phyloP scores from a whole-genome alignment of 2,797 vertebrate genomes.

The Sitta carolinensis region DNA sequence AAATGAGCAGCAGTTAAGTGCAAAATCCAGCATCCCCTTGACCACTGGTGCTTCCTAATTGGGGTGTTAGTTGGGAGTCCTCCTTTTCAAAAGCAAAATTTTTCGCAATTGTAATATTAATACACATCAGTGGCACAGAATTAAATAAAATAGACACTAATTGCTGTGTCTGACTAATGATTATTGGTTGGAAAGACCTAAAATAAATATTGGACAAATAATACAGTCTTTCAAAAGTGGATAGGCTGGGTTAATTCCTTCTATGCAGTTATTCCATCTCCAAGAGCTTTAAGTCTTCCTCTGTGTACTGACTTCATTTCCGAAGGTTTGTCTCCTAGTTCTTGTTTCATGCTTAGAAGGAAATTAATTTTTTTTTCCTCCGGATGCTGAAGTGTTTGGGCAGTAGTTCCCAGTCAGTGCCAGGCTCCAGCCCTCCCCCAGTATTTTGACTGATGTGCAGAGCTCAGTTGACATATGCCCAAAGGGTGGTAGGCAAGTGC shows the following conservation, averaged over 20 bases:
- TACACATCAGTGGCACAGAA: conserved; percentile 4
- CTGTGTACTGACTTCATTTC: conserved; percentile 25
- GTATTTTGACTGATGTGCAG: background rate
- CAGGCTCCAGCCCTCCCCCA: background rate
- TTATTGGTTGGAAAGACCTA: conserved; percentile 28
- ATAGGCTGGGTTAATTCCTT: background rate
- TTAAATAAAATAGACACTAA: conserved; percentile 54
- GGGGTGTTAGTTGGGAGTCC: background rate
- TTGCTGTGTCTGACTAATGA: conserved; percentile 44
- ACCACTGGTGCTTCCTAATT: background rate
- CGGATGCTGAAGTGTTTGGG: background rate
- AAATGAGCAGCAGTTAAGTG: background rate
- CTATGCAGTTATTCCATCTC: background rate
- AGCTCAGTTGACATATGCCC: background rate
- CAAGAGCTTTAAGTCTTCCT: background rate
- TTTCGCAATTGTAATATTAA: conserved; percentile 20
- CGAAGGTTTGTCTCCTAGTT: background rate
- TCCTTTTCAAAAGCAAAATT: background rate
- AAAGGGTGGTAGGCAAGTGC: background rate
- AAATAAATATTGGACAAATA: conserved; percentile 9
- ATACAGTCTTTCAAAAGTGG: background rate
- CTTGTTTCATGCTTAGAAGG: background rate
- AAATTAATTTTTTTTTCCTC: background rate
- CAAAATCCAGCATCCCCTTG: background rate
- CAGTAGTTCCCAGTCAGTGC: background rate